Percentiles rank a stretch among this genome's conserved stretches.
Conservation (phyloP, 2,888 invertebrate species). For the Horisme vitalbata region DNA sequence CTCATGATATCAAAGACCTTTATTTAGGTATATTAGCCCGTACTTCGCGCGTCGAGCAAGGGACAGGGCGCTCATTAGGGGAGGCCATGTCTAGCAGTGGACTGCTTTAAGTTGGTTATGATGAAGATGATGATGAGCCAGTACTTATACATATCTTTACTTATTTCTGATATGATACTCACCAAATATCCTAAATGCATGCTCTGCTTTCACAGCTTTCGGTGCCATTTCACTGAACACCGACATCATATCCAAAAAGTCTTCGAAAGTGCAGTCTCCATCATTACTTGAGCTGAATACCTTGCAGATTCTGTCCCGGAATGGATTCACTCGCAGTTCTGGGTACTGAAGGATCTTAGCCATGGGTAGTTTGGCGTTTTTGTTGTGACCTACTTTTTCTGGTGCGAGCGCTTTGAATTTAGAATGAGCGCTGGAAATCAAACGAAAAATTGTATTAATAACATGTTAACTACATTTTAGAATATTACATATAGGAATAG, state of each 20-base stretch:
- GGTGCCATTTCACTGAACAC: conserved; percentile 96
- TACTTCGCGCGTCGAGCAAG: too few relatives aligned
- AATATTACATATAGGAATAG: too few relatives aligned
- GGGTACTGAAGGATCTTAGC: conserved; percentile 93
- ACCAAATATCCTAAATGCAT: conserved; percentile 98
- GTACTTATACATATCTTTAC: too few relatives aligned
- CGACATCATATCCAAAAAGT: conserved; percentile 98
- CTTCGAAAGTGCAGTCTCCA: conserved; percentile 97
- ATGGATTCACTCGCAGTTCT: conserved; percentile 94
- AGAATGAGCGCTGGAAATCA: conserved; percentile 91
- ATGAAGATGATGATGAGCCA: too few relatives aligned
- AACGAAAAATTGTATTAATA: neutral
- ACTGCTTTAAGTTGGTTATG: too few relatives aligned
- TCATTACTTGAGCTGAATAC: conserved; percentile 95
- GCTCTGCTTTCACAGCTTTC: conserved; percentile 95
- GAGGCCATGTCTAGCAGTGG: too few relatives aligned
- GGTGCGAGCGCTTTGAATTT: conserved; percentile 95
- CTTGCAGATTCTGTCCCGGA: conserved; percentile 94
- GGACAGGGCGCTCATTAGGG: too few relatives aligned
- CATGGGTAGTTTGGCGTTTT: conserved; percentile 93
- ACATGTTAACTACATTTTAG: too few relatives aligned
- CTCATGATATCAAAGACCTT: too few relatives aligned
- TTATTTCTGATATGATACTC: conserved; percentile 46
- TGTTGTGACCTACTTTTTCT: conserved; percentile 94
- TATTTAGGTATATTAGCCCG: too few relatives aligned